Evolutionary conservation across 2,797 vertebrate genomes (phyloP).

Genomic region (Halcyon chelicuti): DNA sequence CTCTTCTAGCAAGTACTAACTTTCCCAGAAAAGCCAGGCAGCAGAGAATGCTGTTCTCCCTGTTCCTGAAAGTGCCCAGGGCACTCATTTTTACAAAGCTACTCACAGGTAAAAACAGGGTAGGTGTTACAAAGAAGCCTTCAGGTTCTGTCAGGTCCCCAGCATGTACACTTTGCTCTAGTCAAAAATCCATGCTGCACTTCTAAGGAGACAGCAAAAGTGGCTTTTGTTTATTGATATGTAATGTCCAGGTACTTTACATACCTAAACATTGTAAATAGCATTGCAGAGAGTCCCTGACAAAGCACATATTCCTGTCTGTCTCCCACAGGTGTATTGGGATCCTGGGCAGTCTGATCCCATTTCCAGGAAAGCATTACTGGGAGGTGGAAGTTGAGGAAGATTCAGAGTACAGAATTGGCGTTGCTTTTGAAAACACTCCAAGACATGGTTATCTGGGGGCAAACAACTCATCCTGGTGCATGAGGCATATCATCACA

Average conservation of each 20-base stretch:
- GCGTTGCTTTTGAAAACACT: constrained; percentile 89
- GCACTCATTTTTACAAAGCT: background rate
- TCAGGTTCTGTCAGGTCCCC: background rate
- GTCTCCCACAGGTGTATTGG: constrained; percentile 85
- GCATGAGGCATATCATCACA: constrained; percentile 89
- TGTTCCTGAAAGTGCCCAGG: background rate
- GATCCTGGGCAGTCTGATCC: constrained; percentile 88
- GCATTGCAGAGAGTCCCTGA: background rate
- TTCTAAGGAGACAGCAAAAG: background rate
- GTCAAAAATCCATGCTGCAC: background rate
- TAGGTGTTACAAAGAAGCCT: background rate
- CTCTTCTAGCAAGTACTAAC: background rate
- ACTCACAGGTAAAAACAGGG: background rate
- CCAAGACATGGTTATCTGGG: constrained; percentile 87
- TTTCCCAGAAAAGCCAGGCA: background rate
- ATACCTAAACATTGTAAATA: background rate
- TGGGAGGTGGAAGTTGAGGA: constrained; percentile 92
- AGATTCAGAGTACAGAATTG: constrained; percentile 85
- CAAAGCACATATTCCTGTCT: background rate
- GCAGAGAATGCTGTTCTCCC: background rate
- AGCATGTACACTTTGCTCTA: background rate
- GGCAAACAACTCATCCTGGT: constrained; percentile 88
- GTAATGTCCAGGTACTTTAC: background rate
- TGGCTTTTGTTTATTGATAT: background rate
- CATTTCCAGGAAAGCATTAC: constrained; percentile 88